phyloP scores from a whole-genome alignment of 2,113 vertebrate species.

The Osmerus mordax region DNA sequence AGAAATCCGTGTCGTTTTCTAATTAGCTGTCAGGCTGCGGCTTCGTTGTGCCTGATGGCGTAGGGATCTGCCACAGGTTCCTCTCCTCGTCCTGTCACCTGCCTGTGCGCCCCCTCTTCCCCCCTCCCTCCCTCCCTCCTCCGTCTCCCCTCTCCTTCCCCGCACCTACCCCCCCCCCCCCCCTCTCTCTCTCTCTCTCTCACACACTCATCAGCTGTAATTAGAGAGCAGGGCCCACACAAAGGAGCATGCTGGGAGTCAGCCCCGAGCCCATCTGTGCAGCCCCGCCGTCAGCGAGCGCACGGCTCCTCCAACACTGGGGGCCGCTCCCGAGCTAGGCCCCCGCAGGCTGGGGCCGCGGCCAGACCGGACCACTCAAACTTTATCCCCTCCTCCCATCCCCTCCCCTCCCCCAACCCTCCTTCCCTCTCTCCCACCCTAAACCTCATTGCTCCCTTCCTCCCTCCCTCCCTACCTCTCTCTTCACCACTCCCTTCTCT shows the following conservation, averaged over 20 bases:
- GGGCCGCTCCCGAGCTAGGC: constrained; percentile 65
- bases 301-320: constrained; percentile 54
- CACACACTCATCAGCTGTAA: constrained; percentile 85
- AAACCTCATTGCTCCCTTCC: too few relatives aligned
- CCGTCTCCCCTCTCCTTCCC: constrained; percentile 71
- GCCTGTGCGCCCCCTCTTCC: constrained; percentile 78
- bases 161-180: constrained; percentile 69
- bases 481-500: constrained; percentile 49
- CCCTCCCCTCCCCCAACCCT: constrained; percentile 26
- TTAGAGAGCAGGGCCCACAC: constrained; percentile 94
- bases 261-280: constrained; percentile 92
- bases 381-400: constrained; percentile 35
- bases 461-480: constrained; percentile 25
- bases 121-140: constrained; percentile 70
- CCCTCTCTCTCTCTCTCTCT: constrained; percentile 64
- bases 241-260: constrained; percentile 91
- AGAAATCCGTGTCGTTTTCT: constrained; percentile 99
- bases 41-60: constrained; percentile 98
- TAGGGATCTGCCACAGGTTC: constrained; percentile 97
- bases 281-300: constrained; percentile 68
- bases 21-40: constrained; percentile 99
- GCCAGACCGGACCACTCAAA: constrained; percentile 17
- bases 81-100: constrained; percentile 94
- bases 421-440: neutral
- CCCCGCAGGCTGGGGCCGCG: constrained; percentile 34